Conservation (phyloP, 2,888 invertebrate genomes). For the Polydrusus cervinus region DNA sequence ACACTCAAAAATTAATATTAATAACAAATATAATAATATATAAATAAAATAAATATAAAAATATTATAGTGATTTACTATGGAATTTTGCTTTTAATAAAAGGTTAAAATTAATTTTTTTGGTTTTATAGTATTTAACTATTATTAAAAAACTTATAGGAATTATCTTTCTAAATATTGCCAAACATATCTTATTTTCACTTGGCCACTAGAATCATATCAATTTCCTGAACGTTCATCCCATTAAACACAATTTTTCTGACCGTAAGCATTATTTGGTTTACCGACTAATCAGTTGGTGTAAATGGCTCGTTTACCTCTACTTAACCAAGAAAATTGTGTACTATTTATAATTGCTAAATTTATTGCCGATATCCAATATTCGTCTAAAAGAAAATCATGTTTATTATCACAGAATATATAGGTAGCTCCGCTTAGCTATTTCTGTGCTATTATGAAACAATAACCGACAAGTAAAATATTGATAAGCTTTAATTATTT, state of each 20-base stretch:
- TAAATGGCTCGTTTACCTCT: slow-evolving; percentile 22
- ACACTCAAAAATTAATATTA: too few relatives aligned
- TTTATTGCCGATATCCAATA: slow-evolving; percentile 19
- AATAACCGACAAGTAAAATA: too few relatives aligned
- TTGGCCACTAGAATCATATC: slow-evolving; percentile 17
- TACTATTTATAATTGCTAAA: neutral
- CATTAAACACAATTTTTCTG: slow-evolving; percentile 13
- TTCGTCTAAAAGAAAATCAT: neutral
- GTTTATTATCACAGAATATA: too few relatives aligned
- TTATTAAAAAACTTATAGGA: neutral
- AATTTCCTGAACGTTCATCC: neutral
- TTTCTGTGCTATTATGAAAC: too few relatives aligned
- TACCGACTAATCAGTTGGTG: slow-evolving; percentile 20
- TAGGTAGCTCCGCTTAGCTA: too few relatives aligned
- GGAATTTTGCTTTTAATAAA: too few relatives aligned
- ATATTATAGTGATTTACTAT: too few relatives aligned
- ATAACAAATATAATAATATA: too few relatives aligned
- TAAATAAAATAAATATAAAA: too few relatives aligned
- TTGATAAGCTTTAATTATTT: too few relatives aligned
- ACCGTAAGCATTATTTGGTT: slow-evolving; percentile 9
- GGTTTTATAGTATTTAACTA: too few relatives aligned
- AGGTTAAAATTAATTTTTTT: too few relatives aligned
- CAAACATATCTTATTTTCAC: slow-evolving; percentile 12
- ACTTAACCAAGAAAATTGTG: slow-evolving; percentile 23
- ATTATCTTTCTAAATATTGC: slow-evolving; percentile 1